Conservation (phyloP, 2,888 invertebrate species). For the Caenorhabditis afra region DNA sequence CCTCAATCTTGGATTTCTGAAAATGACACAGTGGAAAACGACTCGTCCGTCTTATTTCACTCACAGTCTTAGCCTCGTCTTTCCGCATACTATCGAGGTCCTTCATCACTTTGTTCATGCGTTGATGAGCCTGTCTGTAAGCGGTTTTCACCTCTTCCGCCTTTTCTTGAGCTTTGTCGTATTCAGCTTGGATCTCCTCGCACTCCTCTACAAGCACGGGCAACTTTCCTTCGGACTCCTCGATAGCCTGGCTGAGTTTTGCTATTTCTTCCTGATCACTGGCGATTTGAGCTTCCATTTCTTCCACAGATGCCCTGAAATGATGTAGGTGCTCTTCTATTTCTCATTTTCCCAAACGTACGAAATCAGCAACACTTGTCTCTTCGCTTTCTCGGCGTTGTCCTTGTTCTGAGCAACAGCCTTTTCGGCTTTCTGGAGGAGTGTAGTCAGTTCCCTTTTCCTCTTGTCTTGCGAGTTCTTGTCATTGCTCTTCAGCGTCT, state of each 20-base stretch:
- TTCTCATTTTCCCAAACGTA: not conserved
- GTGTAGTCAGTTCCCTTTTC: constrained; percentile 43
- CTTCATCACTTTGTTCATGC: constrained; percentile 30
- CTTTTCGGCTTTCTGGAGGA: constrained; percentile 15
- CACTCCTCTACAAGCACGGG: not conserved
- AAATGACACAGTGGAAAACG: not conserved
- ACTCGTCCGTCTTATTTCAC: not conserved
- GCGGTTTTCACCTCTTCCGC: constrained; percentile 55
- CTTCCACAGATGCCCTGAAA: constrained; percentile 35
- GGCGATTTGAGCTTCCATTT: constrained; percentile 23
- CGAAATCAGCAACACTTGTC: constrained; percentile 19
- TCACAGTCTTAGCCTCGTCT: constrained; percentile 46
- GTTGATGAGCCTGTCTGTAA: constrained; percentile 36
- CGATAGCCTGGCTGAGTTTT: constrained; percentile 8
- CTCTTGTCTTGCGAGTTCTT: constrained; percentile 63
- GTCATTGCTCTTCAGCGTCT: constrained; percentile 68
- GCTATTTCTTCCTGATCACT: constrained; percentile 19
- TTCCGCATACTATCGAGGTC: constrained; percentile 43
- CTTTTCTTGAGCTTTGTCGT: constrained; percentile 52
- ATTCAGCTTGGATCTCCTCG: not conserved
- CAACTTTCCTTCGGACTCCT: constrained; percentile 7
- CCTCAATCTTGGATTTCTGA: constrained; percentile 18
- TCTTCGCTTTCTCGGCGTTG: constrained; percentile 20
- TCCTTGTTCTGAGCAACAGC: constrained; percentile 26
- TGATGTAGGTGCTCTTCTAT: not conserved